Base-by-base conservation (phyloP, 1,140 invertebrate genomes). In the Reticulitermes speratus region DNA sequence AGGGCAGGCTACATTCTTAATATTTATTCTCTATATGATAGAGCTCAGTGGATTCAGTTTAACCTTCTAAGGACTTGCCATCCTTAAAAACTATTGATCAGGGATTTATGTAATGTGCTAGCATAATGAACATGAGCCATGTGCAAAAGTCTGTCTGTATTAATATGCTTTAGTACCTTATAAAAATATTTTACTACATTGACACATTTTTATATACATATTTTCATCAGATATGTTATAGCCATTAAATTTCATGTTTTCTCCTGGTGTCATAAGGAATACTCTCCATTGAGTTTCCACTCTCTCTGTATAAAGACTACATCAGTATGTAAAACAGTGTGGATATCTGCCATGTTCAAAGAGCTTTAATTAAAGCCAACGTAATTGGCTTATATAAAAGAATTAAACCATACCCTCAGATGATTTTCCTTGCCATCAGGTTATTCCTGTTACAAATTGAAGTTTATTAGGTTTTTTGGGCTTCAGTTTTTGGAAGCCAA, bases 31-130 rank as follows among this genome's bases (percentile, higher is more conserved):
- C 65, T 75, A 75, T 16, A 75, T 30, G 65, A 30, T 75, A 75
- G n/a, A 75, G 65, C n/a, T 75, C 65, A 75, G 65, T 75, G 25
- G 8, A 75, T 75, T 75, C 65, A 75, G 2, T 75, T 30, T 30
- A 75, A 75, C 65, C 25, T 14, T 75, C n/a, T 16, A 14, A 75
- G 65, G 25, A 75, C 65, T 75, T 75, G 25, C n/a, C 65, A 75
- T 75, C 65, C 65, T n/a, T 75, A 75, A 75, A 75, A 3, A 75
- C 65, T 75, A 75, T 75, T 75, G 3, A 75, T 75, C 65, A 75
- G 65, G 65, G 65, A 75, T 75, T 75, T 75, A 75, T 75, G 25
- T 75, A 30, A 30, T 14, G 14, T n/a, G 65, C 65, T 75, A 75
- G 25, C n/a, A 14, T 30, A 75, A 75, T 75, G 65, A 30, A 75